Evolutionary conservation across 2,888 invertebrate species (phyloP).

Genomic region (Cerastis leucographa): DNA sequence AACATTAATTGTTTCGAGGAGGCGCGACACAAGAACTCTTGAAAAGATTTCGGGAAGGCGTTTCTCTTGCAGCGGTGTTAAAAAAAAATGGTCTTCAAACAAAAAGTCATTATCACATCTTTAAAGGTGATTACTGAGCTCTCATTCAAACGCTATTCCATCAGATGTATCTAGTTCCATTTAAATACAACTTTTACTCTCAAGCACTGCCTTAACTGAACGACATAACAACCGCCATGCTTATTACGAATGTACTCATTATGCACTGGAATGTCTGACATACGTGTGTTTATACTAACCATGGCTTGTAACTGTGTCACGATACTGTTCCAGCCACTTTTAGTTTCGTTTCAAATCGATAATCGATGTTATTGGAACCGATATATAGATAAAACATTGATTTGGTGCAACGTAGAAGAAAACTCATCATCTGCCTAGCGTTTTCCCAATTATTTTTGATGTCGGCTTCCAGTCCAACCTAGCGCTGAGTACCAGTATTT

Average conservation of each 20-base stretch:
- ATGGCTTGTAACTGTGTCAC: conserved; percentile 78
- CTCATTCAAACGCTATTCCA: background rate
- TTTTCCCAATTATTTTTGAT: background rate
- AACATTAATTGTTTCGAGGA: background rate
- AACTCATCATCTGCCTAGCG: background rate
- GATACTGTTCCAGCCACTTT: conserved; percentile 79
- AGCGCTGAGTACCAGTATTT: background rate
- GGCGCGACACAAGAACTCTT: background rate
- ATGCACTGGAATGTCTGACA: conserved; percentile 81
- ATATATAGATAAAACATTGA: conserved; percentile 9
- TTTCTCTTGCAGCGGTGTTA: background rate
- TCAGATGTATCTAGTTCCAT: conserved; percentile 2
- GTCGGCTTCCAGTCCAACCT: background rate
- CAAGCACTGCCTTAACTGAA: conserved; percentile 76
- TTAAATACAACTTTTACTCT: conserved; percentile 69
- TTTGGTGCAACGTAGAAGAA: background rate
- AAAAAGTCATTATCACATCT: background rate
- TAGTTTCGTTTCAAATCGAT: conserved; percentile 75
- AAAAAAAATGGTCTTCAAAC: background rate
- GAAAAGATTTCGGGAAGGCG: background rate
- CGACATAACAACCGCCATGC: conserved; percentile 74
- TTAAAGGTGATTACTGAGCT: background rate
- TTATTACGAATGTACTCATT: conserved; percentile 87
- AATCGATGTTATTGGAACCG: conserved; percentile 45
- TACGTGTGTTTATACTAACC: conserved; percentile 77